Percentiles rank a stretch among this genome's conserved stretches.
phyloP scores from a whole-genome alignment of 37 sponge, comb jelly and placozoan genomes.

The Haliclona indistincta region DNA sequence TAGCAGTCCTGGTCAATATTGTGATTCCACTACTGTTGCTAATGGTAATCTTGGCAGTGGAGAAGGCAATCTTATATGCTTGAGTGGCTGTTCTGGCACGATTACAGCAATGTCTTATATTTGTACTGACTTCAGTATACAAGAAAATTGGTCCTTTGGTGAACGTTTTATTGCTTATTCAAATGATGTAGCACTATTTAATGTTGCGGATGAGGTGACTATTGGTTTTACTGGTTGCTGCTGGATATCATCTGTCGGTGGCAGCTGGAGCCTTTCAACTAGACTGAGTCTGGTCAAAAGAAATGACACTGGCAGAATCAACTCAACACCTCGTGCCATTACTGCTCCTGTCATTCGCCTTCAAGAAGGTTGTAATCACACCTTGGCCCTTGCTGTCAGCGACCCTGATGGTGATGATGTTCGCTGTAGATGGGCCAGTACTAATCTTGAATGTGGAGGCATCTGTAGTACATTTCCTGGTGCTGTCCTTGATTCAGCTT shows the following conservation, averaged over 20 bases:
- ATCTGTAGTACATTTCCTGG: conserved; percentile 49
- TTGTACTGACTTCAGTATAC: conserved; percentile 44
- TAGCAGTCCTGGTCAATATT: not conserved
- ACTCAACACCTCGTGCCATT: conserved; percentile 55
- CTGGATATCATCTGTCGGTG: conserved; percentile 22
- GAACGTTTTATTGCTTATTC: not conserved
- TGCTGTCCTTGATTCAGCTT: conserved; percentile 21
- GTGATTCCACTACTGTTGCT: not conserved
- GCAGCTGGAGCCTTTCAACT: conserved; percentile 37
- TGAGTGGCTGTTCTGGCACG: too few relatives aligned
- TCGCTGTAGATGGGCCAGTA: conserved; percentile 48
- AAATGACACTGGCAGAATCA: conserved; percentile 51
- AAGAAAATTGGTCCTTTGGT: conserved; percentile 57
- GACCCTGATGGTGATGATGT: too few relatives aligned
- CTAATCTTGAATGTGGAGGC: conserved; percentile 38
- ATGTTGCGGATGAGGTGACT: conserved; percentile 2
- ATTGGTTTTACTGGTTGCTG: conserved; percentile 16
- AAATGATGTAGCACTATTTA: too few relatives aligned
- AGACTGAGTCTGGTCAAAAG: conserved; percentile 26
- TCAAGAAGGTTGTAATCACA: too few relatives aligned
- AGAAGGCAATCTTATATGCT: too few relatives aligned
- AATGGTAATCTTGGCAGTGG: not conserved
- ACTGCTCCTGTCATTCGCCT: conserved; percentile 46
- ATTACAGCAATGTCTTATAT: conserved; percentile 18
- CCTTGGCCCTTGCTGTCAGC: too few relatives aligned